These are phyloP conservation scores for Gobio occitaniae DNA, from an alignment of 2,797 vertebrate species.

Conservation along the genomic window DNA sequence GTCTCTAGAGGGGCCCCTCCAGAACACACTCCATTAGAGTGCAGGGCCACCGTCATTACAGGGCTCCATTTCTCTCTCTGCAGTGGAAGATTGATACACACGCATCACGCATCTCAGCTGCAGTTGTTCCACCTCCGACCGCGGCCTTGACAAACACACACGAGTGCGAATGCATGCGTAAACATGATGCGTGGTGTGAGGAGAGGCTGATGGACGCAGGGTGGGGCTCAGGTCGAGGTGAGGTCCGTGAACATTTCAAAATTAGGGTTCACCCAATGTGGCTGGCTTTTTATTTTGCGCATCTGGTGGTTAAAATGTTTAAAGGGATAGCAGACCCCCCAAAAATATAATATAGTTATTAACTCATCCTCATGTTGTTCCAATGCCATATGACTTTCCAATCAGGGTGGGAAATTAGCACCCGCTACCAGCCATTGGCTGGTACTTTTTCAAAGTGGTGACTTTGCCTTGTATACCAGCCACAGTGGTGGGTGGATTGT, in stretches of 20 bases:
- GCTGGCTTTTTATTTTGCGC: neutral
- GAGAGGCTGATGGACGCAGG: constrained; percentile 18
- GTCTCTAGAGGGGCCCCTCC: constrained; percentile 64
- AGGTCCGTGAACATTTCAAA: neutral
- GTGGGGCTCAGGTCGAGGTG: constrained; percentile 16
- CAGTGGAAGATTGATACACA: constrained; percentile 60
- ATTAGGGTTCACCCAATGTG: neutral
- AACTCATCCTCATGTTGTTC: neutral
- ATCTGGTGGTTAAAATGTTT: neutral
- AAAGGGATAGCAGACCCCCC: neutral
- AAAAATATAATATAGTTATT: neutral
- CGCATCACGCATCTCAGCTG: constrained; percentile 53
- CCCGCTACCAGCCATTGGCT: too few relatives aligned
- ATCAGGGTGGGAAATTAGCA: too few relatives aligned
- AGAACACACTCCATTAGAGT: constrained; percentile 68
- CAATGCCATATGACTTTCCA: neutral
- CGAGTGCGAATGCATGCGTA: constrained; percentile 19
- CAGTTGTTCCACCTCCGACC: constrained; percentile 51
- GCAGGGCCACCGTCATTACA: constrained; percentile 63
- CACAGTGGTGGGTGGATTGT: too few relatives aligned
- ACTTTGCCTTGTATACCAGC: too few relatives aligned
- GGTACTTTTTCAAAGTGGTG: too few relatives aligned
- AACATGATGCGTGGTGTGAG: constrained; percentile 23
- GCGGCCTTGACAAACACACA: constrained; percentile 57
- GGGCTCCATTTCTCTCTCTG: constrained; percentile 55